These are phyloP conservation scores for Cephus sareptanus DNA, from an alignment of 2,888 invertebrate species.

Conservation along the genomic window DNA sequence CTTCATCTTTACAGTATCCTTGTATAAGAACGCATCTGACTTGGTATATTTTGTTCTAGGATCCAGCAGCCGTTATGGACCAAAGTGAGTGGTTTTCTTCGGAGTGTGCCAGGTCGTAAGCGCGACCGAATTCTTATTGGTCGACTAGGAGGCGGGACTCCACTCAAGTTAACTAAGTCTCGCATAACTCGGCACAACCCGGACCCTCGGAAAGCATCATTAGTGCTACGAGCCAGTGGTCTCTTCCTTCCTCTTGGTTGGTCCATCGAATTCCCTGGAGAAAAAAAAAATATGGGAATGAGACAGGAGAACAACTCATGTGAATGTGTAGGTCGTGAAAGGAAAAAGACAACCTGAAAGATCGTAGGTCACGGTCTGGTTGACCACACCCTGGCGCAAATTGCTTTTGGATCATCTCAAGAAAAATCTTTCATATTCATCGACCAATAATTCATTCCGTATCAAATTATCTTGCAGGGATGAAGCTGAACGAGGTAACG, in stretches of 20 bases:
- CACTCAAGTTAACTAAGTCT: constrained; percentile 3
- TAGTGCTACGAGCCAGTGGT: constrained; percentile 34
- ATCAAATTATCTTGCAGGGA: neutral
- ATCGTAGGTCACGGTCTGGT: neutral
- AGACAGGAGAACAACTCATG: neutral
- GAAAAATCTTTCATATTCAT: neutral
- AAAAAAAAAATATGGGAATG: neutral
- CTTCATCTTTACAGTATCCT: neutral
- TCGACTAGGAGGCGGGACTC: constrained; percentile 23
- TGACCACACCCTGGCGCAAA: neutral
- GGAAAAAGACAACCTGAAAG: neutral
- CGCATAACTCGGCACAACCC: constrained; percentile 26
- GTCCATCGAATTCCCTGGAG: constrained; percentile 30
- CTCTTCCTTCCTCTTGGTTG: constrained; percentile 38
- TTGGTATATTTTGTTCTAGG: neutral
- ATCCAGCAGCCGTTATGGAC: neutral
- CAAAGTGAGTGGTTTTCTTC: neutral
- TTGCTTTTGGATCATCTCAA: neutral
- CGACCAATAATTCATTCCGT: neutral
- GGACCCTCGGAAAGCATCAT: constrained; percentile 37
- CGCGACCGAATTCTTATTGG: constrained; percentile 29
- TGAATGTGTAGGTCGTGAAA: neutral
- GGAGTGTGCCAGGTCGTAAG: constrained; percentile 10
- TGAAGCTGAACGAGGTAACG: neutral
- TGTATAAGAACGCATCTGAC: neutral